Base-by-base conservation (phyloP, 2,113 vertebrate genomes). In the Malaclemys terrapin region DNA sequence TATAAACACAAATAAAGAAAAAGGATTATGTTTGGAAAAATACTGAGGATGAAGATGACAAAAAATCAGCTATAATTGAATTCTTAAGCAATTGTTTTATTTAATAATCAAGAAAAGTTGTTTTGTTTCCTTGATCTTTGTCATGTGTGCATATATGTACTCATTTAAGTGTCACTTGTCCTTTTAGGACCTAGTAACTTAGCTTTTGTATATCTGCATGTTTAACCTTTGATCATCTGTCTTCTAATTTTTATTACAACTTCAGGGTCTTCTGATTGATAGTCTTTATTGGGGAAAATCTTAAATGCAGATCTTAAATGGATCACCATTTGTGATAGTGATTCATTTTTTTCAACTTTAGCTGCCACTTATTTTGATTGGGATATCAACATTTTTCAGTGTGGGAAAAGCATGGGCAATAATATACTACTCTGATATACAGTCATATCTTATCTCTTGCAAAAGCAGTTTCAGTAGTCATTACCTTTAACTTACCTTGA, bases 291-390 rank as follows among this genome's bases (percentile, higher is more conserved):
- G 89, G 54, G 47, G 38, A 89, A 94, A 72, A 62, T 50, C 50
- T 50, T 50, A 54, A 47, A 12, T 14, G 80, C 9, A 54, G 45
- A 38, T n/a, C 62, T n/a, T 72, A 35, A 87, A 83, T 79, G 29
- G 59, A 82, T 25, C 1, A 85, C 65, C 16, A 10, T 65, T 80
- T 81, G 80, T 84, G 57, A 82, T 19, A 87, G 13, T 84, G 11
- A 87, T 11, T 89, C 1, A 80, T 84, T 94, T 84, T 92, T 45
- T 89, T 96, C 75, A 87, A 31, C 62, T 95, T 96, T 86, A 57
- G 38, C 16, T 79, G 10, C 88, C 69, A 86, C 45, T 78, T 91
- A 82, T 75, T 62, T 79, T 84, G 65, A 91, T 95, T 83, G 65
- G 59, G 81, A 89, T 81, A 85, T 94, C 89, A 94, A 88, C 53